Base-by-base conservation (phyloP, 53 echinoderm and acorn worm genomes). In the Echinarachnius parma region DNA sequence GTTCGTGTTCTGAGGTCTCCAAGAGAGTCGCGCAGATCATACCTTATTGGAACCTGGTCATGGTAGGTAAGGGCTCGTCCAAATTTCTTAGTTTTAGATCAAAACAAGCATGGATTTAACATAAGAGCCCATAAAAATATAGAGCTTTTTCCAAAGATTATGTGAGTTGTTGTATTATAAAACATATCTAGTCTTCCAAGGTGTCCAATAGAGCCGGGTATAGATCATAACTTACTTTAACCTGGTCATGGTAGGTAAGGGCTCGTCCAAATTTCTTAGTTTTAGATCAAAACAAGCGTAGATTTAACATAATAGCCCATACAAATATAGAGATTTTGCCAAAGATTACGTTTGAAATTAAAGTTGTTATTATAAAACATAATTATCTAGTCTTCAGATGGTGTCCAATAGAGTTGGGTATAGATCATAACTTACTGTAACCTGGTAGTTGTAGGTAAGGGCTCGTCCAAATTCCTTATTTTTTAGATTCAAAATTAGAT, bases 401-500 rank as follows among this genome's bases (percentile, higher is more conserved):
- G 91, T 98, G 9, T 92, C 98, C 58, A 98, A 98, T 54, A 80
- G 92, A 48, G 77, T 92, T 23, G 91, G 91, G 22, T 85, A n/a
- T n/a, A 88, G 78, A 98, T 98, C 66, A 77, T 92, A 20, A 91
- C 88, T 1, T 98, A 91, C 59, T 98, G 98, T 91, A 92, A 98
- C 77, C 78, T 89, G 34, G 92, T 92, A 36, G 92, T 98, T 91
- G 98, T 98, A 88, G 83, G 87, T 64, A 53, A 72, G 74, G 74
- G 74, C 74, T 72, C 74, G 74, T 72, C 57, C 74, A 72, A 57
- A 56, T 42, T 29, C 36, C 35, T 56, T 56, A 72, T 37, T 29
- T 49, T 14, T 19, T 9, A 4, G 11, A 49, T 14, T 4, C n/a
- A n/a, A n/a, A n/a, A n/a, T n/a, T n/a, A n/a, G n/a, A n/a, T n/a